A percentile compares a stretch with the other conserved stretches of the same genome.
Evolutionary conservation across 2,888 invertebrate species (phyloP).

Genomic region (Pegoplata infirma): DNA sequence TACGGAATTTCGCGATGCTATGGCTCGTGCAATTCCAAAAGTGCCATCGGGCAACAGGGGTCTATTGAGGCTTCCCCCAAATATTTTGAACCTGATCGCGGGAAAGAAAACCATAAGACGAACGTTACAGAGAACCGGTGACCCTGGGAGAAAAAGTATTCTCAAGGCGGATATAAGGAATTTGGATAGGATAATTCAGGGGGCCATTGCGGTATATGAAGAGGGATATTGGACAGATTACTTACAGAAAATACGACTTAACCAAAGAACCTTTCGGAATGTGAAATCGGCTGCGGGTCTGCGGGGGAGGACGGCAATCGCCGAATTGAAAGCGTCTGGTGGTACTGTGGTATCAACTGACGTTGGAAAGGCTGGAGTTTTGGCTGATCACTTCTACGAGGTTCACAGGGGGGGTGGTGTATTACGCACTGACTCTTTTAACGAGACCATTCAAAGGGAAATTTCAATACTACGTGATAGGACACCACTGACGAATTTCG

Average conservation of each 20-base stretch:
- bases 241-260: background rate
- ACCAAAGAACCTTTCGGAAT: background rate
- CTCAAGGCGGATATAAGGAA: background rate
- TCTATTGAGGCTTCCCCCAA: background rate
- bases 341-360: background rate
- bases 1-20: background rate
- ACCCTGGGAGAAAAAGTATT: background rate
- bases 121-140: background rate
- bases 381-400: background rate
- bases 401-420: background rate
- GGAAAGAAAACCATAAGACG: background rate
- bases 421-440: background rate
- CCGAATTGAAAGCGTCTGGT: background rate
- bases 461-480: background rate
- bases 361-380: background rate
- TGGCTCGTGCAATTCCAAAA: background rate
- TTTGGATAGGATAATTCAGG: conserved; percentile 1
- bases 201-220: background rate
- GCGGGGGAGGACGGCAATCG: background rate
- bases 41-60: background rate
- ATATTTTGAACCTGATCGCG: background rate
- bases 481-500: background rate
- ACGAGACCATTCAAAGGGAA: background rate
- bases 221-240: background rate
- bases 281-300: background rate